Evolutionary conservation across 35 echinoderm and acorn worm species (phyloP).

Genomic region (Holothuria glaberrima): DNA sequence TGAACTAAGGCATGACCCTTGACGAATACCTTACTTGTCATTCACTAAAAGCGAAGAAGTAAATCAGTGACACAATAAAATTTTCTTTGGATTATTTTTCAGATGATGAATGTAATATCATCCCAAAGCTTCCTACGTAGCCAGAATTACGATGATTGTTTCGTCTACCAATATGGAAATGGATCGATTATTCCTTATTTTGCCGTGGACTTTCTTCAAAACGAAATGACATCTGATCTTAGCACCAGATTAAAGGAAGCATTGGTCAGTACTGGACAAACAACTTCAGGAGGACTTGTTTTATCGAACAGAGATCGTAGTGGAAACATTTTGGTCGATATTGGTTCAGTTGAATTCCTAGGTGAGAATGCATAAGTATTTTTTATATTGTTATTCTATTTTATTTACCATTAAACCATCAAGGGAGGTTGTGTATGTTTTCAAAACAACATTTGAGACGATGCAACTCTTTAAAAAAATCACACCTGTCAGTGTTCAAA

Average conservation of each 20-base stretch:
- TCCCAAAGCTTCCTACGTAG: background rate
- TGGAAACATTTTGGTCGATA: background rate
- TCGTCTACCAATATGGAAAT: conserved; percentile 5
- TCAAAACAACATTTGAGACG: no score
- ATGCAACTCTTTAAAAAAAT: no score
- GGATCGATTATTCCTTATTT: conserved; percentile 33
- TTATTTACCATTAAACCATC: no score
- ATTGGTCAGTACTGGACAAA: background rate
- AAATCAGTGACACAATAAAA: background rate
- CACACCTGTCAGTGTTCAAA: no score
- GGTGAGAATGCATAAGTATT: background rate
- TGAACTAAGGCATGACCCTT: no score
- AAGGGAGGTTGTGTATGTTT: no score
- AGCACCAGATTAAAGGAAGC: background rate
- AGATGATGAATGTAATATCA: background rate
- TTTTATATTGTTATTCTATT: no score
- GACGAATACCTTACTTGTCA: no score
- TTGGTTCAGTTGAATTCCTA: background rate
- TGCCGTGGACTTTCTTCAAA: conserved; percentile 21
- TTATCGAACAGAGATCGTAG: conserved; percentile 9
- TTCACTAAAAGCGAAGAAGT: no score
- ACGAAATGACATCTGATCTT: background rate
- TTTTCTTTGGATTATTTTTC: background rate
- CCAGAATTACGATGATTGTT: conserved; percentile 1
- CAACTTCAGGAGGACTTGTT: background rate